A percentile compares a stretch with the other conserved stretches of the same genome.
phyloP scores from a whole-genome alignment of 2,797 vertebrate species.

The Sciurus vulgaris region DNA sequence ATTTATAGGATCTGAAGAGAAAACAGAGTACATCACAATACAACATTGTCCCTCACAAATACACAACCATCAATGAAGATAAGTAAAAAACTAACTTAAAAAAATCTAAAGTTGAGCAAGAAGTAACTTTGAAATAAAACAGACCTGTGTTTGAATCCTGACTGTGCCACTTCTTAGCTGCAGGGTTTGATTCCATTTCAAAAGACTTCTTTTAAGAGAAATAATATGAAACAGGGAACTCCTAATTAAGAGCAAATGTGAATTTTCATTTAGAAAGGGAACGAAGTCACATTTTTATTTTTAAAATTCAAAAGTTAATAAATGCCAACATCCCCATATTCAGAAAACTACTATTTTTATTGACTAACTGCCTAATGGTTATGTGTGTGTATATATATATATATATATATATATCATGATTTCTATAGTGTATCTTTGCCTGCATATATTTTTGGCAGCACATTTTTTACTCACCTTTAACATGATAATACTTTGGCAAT shows the following conservation, averaged over 20 bases:
- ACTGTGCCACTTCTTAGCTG: not conserved
- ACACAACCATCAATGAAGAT: not conserved
- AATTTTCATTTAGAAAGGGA: not conserved
- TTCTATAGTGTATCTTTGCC: not conserved
- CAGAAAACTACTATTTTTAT: not conserved
- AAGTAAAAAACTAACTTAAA: not conserved
- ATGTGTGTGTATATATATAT: too few species aligned
- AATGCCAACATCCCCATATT: not conserved
- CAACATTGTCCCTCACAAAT: not conserved
- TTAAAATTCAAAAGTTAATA: not conserved
- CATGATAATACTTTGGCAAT: not conserved
- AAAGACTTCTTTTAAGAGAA: conserved; percentile 6
- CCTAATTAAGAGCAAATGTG: not conserved
- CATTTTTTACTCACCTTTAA: not conserved
- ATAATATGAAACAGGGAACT: not conserved
- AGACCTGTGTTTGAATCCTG: not conserved
- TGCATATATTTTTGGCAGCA: not conserved
- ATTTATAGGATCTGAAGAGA: not conserved
- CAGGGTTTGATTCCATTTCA: not conserved
- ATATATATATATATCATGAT: not conserved
- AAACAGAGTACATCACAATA: not conserved
- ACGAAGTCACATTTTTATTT: not conserved
- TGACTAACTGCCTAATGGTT: not conserved
- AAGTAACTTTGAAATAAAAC: not conserved
- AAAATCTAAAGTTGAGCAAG: not conserved